These are phyloP conservation scores for Allygus modestus DNA, from an alignment of 2,888 invertebrate species.

Conservation along the genomic window DNA sequence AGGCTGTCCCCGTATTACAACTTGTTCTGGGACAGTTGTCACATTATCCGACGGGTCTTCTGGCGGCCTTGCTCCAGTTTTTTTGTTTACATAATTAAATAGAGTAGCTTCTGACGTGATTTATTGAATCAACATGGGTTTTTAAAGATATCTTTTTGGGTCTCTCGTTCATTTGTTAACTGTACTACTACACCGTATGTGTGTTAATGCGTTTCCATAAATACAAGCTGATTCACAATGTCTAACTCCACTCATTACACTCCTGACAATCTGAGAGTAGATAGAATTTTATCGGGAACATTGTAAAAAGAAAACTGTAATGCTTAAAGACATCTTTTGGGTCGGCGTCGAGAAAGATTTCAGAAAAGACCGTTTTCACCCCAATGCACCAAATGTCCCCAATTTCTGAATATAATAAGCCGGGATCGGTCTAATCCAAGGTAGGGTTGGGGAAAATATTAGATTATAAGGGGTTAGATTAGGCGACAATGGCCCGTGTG, in stretches of 20 bases:
- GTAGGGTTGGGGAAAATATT: constrained; percentile 38
- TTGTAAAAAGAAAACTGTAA: not conserved
- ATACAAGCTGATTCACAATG: too few species aligned
- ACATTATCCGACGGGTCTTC: too few species aligned
- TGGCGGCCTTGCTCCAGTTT: too few species aligned
- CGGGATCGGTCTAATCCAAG: constrained; percentile 21
- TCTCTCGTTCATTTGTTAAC: too few species aligned
- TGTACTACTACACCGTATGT: too few species aligned
- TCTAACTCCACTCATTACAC: not conserved
- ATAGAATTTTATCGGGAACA: not conserved
- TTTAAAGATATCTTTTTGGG: too few species aligned
- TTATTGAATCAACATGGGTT: too few species aligned
- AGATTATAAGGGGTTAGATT: constrained; percentile 38
- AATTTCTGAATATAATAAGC: constrained; percentile 3
- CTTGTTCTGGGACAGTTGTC: too few species aligned
- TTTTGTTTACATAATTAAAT: too few species aligned
- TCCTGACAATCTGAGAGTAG: not conserved
- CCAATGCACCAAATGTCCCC: constrained; percentile 23
- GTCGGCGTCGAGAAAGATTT: not conserved
- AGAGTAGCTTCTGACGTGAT: too few species aligned
- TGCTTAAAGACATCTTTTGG: not conserved
- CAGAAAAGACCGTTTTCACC: constrained; percentile 9
- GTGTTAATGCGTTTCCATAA: too few species aligned
- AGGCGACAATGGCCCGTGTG: constrained; percentile 11
- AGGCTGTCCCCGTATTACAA: too few species aligned